These are phyloP conservation scores for Lophius piscatorius DNA, from an alignment of 2,113 vertebrate species.

Conservation along the genomic window DNA sequence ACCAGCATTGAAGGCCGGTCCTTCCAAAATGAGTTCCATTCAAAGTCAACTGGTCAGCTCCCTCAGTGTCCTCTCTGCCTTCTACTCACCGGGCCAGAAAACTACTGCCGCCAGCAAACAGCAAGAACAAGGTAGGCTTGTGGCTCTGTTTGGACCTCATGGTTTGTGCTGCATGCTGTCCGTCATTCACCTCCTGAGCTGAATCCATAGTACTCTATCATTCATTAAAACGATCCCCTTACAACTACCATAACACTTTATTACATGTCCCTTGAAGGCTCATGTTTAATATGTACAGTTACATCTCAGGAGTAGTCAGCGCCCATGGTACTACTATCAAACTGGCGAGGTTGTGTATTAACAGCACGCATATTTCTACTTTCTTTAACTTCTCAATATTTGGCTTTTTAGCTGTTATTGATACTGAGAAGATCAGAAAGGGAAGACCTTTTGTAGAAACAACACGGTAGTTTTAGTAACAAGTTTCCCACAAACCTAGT, in stretches of 20 bases:
- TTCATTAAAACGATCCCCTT: no score
- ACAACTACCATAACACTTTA: slow-evolving; percentile 12
- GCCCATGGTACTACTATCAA: slow-evolving; percentile 1
- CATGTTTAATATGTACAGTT: slow-evolving; percentile 14
- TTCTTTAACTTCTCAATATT: no score
- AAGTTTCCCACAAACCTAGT: no score
- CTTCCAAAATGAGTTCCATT: slow-evolving; percentile 97
- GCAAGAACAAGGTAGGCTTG: slow-evolving; percentile 80
- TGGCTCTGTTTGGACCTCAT: slow-evolving; percentile 10
- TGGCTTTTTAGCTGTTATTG: no score
- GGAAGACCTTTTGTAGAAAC: no score
- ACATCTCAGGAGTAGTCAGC: no score
- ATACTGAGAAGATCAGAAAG: no score
- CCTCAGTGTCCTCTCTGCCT: slow-evolving; percentile 92
- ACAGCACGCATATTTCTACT: no score
- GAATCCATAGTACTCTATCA: no score
- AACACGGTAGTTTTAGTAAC: no score
- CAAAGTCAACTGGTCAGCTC: slow-evolving; percentile 96
- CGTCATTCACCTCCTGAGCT: slow-evolving; percentile 8
- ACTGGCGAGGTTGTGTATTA: no score
- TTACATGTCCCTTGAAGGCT: slow-evolving; percentile 12
- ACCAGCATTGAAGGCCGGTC: slow-evolving; percentile 66
- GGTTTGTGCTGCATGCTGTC: not conserved
- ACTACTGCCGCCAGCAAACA: slow-evolving; percentile 74
- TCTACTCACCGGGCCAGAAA: slow-evolving; percentile 88